phyloP scores from a whole-genome alignment of 2,797 vertebrate species.

The Melanotaenia parkinsoni region DNA sequence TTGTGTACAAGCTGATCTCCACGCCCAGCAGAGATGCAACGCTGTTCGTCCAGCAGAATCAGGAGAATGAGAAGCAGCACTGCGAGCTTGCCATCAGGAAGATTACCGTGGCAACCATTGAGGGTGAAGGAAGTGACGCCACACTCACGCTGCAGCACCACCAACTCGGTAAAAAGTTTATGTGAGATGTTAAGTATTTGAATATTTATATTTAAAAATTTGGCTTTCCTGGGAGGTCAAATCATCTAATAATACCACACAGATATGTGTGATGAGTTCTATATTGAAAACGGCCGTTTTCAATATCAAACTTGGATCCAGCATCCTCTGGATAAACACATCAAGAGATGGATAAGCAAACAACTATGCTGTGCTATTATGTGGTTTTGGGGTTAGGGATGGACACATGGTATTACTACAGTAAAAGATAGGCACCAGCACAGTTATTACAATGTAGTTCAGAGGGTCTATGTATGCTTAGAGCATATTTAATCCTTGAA shows the following conservation, averaged over 20 bases:
- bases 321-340: too few relatives aligned
- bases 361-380: too few relatives aligned
- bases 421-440: too few relatives aligned
- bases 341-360: too few relatives aligned
- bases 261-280: too few relatives aligned
- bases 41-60: slow-evolving; percentile 79
- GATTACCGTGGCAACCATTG: slow-evolving; percentile 75
- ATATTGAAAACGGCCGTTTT: too few relatives aligned
- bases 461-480: too few relatives aligned
- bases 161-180: slow-evolving; percentile 67
- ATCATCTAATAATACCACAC: background rate
- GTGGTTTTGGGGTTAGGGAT: too few relatives aligned
- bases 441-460: too few relatives aligned
- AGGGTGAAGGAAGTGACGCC: slow-evolving; percentile 69
- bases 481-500: too few relatives aligned
- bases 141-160: slow-evolving; percentile 76
- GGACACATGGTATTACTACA: too few relatives aligned
- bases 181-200: background rate
- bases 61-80: slow-evolving; percentile 72
- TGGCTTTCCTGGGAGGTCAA: background rate
- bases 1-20: slow-evolving; percentile 76
- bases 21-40: slow-evolving; percentile 75
- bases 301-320: too few relatives aligned
- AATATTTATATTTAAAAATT: slow-evolving; percentile 26
- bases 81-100: slow-evolving; percentile 81